Percentiles rank a stretch among this genome's conserved stretches.
These are phyloP conservation scores for Leptoteleia sp. DNA, from an alignment of 1,140 invertebrate species.

Conservation along the genomic window DNA sequence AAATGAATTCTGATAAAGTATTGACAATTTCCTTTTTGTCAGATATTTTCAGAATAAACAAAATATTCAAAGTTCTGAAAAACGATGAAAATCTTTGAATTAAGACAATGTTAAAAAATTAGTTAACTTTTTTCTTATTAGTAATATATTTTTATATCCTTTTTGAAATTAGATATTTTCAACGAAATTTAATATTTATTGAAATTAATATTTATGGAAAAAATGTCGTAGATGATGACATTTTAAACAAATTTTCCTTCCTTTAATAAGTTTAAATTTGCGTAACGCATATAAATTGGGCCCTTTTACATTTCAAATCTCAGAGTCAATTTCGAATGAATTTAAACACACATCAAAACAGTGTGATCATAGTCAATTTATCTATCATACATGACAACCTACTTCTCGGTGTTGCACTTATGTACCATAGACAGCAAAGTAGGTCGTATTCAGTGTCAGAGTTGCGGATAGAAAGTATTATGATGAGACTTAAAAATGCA, in stretches of 20 bases:
- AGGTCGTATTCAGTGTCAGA: constrained; percentile 42
- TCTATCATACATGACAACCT: constrained; percentile 52
- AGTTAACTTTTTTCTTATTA: no score
- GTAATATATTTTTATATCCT: no score
- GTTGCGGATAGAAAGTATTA: constrained; percentile 49
- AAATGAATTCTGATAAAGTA: no score
- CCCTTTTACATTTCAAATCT: background rate
- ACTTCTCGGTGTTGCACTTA: constrained; percentile 37
- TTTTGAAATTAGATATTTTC: no score
- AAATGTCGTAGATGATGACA: no score
- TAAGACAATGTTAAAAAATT: no score
- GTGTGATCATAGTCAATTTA: constrained; percentile 52
- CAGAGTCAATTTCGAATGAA: constrained; percentile 6
- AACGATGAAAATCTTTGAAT: no score
- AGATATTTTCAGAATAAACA: no score
- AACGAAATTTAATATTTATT: no score
- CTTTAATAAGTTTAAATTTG: background rate
- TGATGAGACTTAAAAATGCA: constrained; percentile 41
- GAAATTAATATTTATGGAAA: no score
- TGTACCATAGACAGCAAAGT: constrained; percentile 18
- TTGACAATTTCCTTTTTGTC: no score
- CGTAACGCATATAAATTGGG: background rate
- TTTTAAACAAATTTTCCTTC: background rate
- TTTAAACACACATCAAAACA: constrained; percentile 28
- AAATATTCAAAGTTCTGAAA: no score